A percentile compares a stretch with the other conserved stretches of the same genome.
These are phyloP conservation scores for cattle (Bos taurus) DNA, from an alignment of 2,113 vertebrate genomes.

Conservation along the genomic window ARS-UCD2.0 NC_037328.1:84888001-84888500, in stretches of 20 bases:
- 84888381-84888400: slow-evolving; percentile 7
- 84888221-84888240: slow-evolving; percentile 27
- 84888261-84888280: neutral
- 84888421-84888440: slow-evolving; percentile 36
- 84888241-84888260: slow-evolving; percentile 23
- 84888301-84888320: neutral
- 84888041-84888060: neutral
- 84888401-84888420: slow-evolving; percentile 40
- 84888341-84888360: neutral
- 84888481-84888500: neutral
- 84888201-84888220: neutral
- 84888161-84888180: neutral
- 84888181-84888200: neutral
- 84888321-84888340: neutral
- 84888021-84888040: neutral
- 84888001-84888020: neutral
- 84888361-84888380: neutral
- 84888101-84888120: neutral
- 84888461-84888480: neutral
- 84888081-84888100: neutral
- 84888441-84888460: slow-evolving; percentile 41
- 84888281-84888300: neutral
- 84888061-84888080: neutral
- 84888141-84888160: neutral
- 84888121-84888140: neutral